A percentile compares a stretch with the other conserved stretches of the same genome.
phyloP scores from a whole-genome alignment of 2,888 invertebrate genomes.

The Branchipolynoe longqiensis region DNA sequence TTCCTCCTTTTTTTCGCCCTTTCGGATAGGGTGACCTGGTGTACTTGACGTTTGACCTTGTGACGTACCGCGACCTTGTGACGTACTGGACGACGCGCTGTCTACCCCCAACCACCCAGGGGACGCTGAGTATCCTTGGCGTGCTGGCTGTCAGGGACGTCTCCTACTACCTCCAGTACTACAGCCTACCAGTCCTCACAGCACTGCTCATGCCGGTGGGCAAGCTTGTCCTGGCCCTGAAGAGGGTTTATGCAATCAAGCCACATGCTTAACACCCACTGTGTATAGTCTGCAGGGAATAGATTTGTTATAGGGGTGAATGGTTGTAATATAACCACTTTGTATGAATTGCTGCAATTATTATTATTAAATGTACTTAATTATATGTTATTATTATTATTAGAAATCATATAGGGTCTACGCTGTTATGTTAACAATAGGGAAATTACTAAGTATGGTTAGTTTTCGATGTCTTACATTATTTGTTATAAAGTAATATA shows the following conservation, averaged over 20 bases:
- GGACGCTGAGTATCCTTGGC: slow-evolving; percentile 74
- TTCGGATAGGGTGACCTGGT: slow-evolving; percentile 76
- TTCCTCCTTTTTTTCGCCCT: neutral
- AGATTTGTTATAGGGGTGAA: no score
- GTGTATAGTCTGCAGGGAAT: no score
- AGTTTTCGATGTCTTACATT: no score
- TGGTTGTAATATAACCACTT: no score
- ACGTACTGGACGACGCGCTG: slow-evolving; percentile 76
- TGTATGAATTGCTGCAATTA: no score
- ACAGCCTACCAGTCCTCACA: slow-evolving; percentile 77
- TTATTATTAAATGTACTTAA: no score
- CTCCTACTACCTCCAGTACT: slow-evolving; percentile 78
- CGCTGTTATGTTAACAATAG: no score
- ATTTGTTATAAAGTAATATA: no score
- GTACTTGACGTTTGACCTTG: slow-evolving; percentile 69
- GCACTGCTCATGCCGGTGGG: slow-evolving; percentile 76
- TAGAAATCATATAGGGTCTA: no score
- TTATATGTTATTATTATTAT: no score
- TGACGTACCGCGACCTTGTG: slow-evolving; percentile 69
- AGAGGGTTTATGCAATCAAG: slow-evolving; percentile 69
- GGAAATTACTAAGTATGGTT: no score
- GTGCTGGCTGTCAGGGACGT: slow-evolving; percentile 75
- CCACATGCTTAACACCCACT: slow-evolving; percentile 25
- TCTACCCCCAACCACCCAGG: slow-evolving; percentile 73
- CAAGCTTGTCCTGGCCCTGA: slow-evolving; percentile 73